Percentiles rank a stretch among this genome's conserved stretches.
Conservation (phyloP, 2,888 invertebrate species). For the Brachyptera putata region DNA sequence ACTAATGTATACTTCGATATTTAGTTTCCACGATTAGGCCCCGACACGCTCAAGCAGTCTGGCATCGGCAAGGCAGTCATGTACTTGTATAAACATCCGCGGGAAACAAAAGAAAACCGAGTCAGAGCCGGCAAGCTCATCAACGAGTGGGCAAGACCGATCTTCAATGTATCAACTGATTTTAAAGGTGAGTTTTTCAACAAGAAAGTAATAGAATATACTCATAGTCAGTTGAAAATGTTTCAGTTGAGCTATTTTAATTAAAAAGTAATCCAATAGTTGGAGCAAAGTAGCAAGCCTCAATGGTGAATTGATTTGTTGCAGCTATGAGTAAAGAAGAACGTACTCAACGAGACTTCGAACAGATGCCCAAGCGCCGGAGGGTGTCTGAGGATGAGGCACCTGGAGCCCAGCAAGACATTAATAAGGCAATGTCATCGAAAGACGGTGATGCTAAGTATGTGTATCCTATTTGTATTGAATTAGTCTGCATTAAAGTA, state of each 20-base stretch:
- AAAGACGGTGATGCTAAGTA: slow-evolving; percentile 53
- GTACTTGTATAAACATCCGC: slow-evolving; percentile 98
- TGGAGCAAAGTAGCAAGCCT: neutral
- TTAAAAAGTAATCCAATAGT: neutral
- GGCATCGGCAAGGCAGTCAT: slow-evolving; percentile 99
- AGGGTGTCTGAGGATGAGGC: slow-evolving; percentile 43
- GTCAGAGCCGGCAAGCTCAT: slow-evolving; percentile 88
- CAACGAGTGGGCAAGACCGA: slow-evolving; percentile 96
- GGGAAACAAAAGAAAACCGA: slow-evolving; percentile 89
- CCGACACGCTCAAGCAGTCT: slow-evolving; percentile 86
- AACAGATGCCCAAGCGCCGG: slow-evolving; percentile 66
- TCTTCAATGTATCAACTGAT: slow-evolving; percentile 92
- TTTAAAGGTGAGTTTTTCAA: slow-evolving; percentile 58
- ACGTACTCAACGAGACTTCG: slow-evolving; percentile 85
- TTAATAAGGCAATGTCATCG: slow-evolving; percentile 57
- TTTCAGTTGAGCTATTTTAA: no score
- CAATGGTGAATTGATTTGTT: no score
- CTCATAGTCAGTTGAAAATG: no score
- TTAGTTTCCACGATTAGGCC: slow-evolving; percentile 85
- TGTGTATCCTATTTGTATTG: no score
- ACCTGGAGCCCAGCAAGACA: slow-evolving; percentile 54
- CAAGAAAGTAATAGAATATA: no score
- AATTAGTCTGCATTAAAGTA: no score
- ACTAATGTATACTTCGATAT: neutral
- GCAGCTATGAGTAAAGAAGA: slow-evolving; percentile 89